A percentile compares a stretch with the other conserved stretches of the same genome.
Conservation (phyloP, 1,140 invertebrate species). For the Helicoverpa zea region DNA sequence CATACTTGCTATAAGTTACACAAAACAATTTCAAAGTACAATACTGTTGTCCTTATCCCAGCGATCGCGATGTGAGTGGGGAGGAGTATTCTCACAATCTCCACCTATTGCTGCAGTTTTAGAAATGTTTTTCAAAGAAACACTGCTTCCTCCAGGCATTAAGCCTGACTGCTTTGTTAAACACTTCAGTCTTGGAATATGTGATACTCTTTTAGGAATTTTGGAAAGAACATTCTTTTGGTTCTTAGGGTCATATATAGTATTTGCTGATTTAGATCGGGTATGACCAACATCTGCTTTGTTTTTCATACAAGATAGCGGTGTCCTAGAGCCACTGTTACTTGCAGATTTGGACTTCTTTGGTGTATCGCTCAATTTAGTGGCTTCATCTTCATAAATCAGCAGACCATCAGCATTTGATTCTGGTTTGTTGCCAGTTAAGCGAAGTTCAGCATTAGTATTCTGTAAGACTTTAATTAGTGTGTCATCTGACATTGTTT, state of each 20-base stretch:
- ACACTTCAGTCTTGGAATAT: constrained; percentile 79
- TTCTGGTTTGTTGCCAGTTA: constrained; percentile 56
- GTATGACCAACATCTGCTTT: constrained; percentile 71
- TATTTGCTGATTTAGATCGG: constrained; percentile 79
- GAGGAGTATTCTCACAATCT: constrained; percentile 85
- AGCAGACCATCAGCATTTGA: constrained; percentile 72
- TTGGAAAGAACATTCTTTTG: constrained; percentile 60
- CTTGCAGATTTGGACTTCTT: constrained; percentile 73
- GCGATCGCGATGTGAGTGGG: constrained; percentile 80
- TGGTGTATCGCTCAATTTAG: constrained; percentile 67
- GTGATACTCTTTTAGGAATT: constrained; percentile 72
- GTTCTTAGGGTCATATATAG: constrained; percentile 68
- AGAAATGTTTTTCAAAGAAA: constrained; percentile 75
- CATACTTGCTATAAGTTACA: constrained; percentile 13
- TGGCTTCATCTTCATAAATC: constrained; percentile 81
- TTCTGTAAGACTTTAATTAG: constrained; percentile 79
- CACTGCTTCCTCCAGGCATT: constrained; percentile 65
- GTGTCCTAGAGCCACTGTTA: constrained; percentile 75
- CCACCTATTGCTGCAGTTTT: constrained; percentile 68
- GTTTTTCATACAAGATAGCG: constrained; percentile 83
- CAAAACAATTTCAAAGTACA: constrained; percentile 72
- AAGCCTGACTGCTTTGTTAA: constrained; percentile 70
- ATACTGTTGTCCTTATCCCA: constrained; percentile 86
- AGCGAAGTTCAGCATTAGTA: constrained; percentile 70
- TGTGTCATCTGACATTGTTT: constrained; percentile 82